phyloP scores from a whole-genome alignment of 2,797 vertebrate species.

The Remorina albescens region DNA sequence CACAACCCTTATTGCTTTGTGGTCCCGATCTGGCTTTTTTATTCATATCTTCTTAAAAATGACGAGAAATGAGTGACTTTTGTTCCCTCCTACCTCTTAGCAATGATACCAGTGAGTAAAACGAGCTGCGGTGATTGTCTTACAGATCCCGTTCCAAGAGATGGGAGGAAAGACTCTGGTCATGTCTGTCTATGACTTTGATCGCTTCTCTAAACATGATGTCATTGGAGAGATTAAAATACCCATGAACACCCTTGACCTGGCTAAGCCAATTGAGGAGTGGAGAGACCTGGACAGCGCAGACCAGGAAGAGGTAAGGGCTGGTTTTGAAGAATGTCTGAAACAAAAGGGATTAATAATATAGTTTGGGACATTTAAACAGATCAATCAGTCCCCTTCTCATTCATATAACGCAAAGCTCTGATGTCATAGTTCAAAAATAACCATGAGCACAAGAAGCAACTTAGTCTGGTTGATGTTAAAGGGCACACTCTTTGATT shows the following conservation, averaged over 20 bases:
- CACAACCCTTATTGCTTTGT: conserved; percentile 16
- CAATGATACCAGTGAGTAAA: not conserved
- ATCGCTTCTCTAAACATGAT: conserved; percentile 98
- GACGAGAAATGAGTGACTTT: not conserved
- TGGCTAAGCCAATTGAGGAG: conserved; percentile 96
- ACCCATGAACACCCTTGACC: conserved; percentile 95
- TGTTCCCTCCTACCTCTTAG: not conserved
- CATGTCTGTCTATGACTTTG: conserved; percentile 97
- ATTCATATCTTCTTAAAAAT: not conserved
- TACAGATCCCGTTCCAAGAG: conserved; percentile 95
- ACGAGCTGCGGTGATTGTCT: conserved; percentile 16
- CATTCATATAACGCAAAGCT: not conserved
- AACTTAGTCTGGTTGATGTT: conserved; percentile 12
- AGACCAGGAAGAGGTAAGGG: conserved; percentile 95
- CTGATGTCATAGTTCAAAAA: conserved; percentile 23
- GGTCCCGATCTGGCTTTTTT: not conserved
- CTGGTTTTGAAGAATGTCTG: not conserved
- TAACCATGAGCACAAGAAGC: conserved; percentile 14
- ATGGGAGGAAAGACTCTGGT: conserved; percentile 96
- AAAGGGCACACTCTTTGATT: conserved; percentile 15
- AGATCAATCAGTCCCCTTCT: not conserved
- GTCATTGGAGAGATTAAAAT: conserved; percentile 97
- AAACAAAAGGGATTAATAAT: not conserved
- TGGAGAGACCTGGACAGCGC: conserved; percentile 97
- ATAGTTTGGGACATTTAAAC: not conserved